Percentiles rank a stretch among this genome's conserved stretches.
Conservation (phyloP, 2,113 vertebrate species). For the Heptranchias perlo region DNA sequence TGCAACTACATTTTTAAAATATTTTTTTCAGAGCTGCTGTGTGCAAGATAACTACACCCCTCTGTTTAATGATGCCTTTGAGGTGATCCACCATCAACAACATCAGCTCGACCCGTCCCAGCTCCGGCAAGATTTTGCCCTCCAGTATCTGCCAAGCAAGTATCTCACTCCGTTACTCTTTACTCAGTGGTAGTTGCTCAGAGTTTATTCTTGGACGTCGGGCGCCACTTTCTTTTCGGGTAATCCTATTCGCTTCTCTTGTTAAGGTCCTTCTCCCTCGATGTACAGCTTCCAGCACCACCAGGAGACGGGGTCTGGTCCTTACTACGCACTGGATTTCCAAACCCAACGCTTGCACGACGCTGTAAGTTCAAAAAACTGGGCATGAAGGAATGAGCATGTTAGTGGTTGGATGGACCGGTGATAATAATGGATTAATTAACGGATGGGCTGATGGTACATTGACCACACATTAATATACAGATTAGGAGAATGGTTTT, state of each 20-base stretch:
- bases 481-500: background rate
- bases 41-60: background rate
- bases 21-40: background rate
- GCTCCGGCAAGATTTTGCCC: background rate
- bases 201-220: background rate
- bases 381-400: background rate
- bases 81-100: slow-evolving; percentile 12
- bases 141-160: slow-evolving; percentile 12
- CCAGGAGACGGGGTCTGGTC: background rate
- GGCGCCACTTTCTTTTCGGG: background rate
- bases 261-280: background rate
- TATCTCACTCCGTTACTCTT: background rate
- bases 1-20: background rate
- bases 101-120: background rate
- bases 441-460: background rate
- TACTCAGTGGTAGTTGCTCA: too few relatives aligned
- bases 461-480: background rate
- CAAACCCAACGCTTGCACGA: background rate
- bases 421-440: background rate
- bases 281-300: background rate
- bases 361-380: background rate
- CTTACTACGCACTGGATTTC: background rate
- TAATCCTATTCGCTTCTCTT: background rate
- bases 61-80: slow-evolving; percentile 26
- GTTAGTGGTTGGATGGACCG: background rate